Base-by-base conservation (phyloP, 2,797 vertebrate genomes). In the Poecilia gillii region DNA sequence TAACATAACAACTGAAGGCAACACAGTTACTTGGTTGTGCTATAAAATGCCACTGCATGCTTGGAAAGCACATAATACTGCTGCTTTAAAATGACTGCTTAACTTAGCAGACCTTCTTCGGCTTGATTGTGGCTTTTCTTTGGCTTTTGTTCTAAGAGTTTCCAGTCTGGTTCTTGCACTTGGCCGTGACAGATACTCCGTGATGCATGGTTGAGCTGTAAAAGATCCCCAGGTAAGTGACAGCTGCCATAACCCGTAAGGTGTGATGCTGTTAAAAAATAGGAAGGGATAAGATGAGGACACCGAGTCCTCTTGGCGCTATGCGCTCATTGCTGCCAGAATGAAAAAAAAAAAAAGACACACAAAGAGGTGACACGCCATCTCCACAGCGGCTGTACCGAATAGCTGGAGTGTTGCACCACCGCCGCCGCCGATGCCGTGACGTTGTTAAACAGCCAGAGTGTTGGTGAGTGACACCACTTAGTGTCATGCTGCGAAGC, bases 381-480 rank as follows among this genome's bases (percentile, higher is more conserved):
- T 85, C 79, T 72, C 80, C 73, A 43, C 77, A 59, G 77, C 46
- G 36, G 76, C 74, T 81, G 73, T 81, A 82, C 81, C 84, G 76
- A 87, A 86, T 45, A 78, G 43, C 78, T 76, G 39, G 74, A 77
- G 88, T 79, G 88, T 64, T 86, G 92, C 81, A 79, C 83, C 87
- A 89, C 90, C 87, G 85, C 14, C 88, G 88, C 89, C 86, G 85
- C 53, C 68, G 62, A 88, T 75, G 80, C 86, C 82, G 88, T 82
- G 84, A 93, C 87, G 86, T 87, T 94, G 92, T 93, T 89, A 82
- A 90, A 88, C 12, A 77, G 82, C 18, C 46, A 0, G 8, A 13
- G 73, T 43, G 81, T 45, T 68, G 82, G 25, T 85, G 86, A 88
- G 85, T 90, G 90, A 83, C 85, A 90, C 83, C 84, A 87, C 83